Percentiles rank a stretch among this genome's conserved stretches.
phyloP scores from a whole-genome alignment of 2,113 vertebrate species.

The Copsychus sechellarum region DNA sequence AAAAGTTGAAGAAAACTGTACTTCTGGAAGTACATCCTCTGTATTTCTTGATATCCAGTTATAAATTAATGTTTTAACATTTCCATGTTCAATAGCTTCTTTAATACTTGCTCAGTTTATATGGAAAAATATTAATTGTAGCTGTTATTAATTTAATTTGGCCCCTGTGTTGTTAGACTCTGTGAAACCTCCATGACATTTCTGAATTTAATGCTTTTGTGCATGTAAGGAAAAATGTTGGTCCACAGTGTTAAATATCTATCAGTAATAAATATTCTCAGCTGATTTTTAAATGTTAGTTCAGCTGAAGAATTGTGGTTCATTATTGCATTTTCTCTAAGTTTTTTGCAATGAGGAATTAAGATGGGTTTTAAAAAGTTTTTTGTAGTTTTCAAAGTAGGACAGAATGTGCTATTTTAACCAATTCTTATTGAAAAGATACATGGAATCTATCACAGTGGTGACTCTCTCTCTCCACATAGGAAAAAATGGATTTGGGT shows the following conservation, averaged over 20 bases:
- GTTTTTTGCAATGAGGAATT: neutral
- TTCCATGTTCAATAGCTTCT: neutral
- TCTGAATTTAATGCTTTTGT: neutral
- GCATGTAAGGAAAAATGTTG: neutral
- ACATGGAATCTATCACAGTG: neutral
- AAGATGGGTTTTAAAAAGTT: neutral
- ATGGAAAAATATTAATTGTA: neutral
- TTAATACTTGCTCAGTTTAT: neutral
- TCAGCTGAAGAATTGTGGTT: neutral
- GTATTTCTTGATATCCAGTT: neutral
- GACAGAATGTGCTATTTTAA: neutral
- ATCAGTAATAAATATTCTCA: neutral
- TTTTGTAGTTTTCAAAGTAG: neutral
- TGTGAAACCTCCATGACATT: neutral
- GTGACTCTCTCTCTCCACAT: rapidly evolving
- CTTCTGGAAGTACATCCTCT: neutral
- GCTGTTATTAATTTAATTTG: neutral
- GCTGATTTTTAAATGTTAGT: neutral
- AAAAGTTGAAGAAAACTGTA: neutral
- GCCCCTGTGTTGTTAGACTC: neutral
- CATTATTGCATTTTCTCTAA: neutral
- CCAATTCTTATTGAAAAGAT: neutral
- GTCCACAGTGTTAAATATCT: neutral
- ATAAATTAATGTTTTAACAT: neutral
- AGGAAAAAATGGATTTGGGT: neutral